A percentile compares a stretch with the other conserved stretches of the same genome.
These are phyloP conservation scores for Forbesichthys agassizii DNA, from an alignment of 2,113 vertebrate genomes.

Conservation along the genomic window DNA sequence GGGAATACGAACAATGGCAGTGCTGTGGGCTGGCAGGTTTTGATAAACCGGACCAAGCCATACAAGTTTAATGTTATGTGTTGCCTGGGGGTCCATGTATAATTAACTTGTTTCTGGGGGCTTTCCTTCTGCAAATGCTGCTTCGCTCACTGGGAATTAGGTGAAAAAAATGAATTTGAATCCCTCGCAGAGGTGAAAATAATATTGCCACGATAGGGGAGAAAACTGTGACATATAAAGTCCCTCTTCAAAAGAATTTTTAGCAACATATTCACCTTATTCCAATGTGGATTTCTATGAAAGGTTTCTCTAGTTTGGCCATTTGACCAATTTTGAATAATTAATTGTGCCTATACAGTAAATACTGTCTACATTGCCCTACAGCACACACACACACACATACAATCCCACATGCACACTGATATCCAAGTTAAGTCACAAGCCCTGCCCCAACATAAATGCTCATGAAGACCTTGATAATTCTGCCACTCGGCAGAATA, in stretches of 20 bases:
- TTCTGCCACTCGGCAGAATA: slow-evolving; percentile 60
- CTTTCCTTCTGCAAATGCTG: slow-evolving; percentile 20
- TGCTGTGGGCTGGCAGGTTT: slow-evolving; percentile 39
- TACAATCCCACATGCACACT: slow-evolving; percentile 1
- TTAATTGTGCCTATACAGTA: neutral
- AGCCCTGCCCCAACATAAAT: slow-evolving; percentile 22
- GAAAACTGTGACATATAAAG: neutral
- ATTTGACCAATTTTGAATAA: too few species aligned
- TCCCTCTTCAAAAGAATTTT: neutral
- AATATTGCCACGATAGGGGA: slow-evolving; percentile 7
- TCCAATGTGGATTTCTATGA: neutral
- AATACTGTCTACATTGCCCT: neutral
- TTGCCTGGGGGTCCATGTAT: slow-evolving; percentile 67
- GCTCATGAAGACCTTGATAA: slow-evolving; percentile 61
- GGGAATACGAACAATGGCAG: slow-evolving; percentile 12
- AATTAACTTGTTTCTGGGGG: slow-evolving; percentile 65
- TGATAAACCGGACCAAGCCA: slow-evolving; percentile 51
- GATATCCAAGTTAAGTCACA: too few species aligned
- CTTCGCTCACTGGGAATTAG: slow-evolving; percentile 42
- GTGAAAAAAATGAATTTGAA: slow-evolving; percentile 31
- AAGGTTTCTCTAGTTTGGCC: too few species aligned
- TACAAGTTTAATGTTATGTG: slow-evolving; percentile 71
- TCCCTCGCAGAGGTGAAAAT: slow-evolving; percentile 24
- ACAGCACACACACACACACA: slow-evolving; percentile 22
- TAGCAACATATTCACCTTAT: neutral